Base-by-base conservation (phyloP, 2,113 vertebrate genomes). In the Morone saxatilis region DNA sequence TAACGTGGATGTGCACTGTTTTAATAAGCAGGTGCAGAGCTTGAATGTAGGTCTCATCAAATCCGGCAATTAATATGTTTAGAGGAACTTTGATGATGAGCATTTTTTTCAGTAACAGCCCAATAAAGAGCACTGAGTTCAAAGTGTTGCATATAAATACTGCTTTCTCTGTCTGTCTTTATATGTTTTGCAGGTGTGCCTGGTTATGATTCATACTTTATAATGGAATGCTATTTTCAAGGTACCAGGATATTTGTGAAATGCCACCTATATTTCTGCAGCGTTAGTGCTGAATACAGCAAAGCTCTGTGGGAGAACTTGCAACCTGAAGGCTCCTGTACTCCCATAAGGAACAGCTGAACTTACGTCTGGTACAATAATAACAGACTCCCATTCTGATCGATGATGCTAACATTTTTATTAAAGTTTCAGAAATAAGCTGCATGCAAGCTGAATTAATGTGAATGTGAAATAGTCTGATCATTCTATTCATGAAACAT, bases 1-100 rank as follows among this genome's bases (percentile, higher is more conserved):
- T 87, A 89, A 82, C 71, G 78, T 57, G 78, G 72, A 68, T 79
- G 65, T 87, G 84, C 76, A 66, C 76, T 47, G 80, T 78, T 83
- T 92, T 91, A 91, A 94, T 93, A 93, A 93, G 74, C 91, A 92
- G 81, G 76, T 89, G 80, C 85, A 61, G 59, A 11, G 41, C 78
- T 73, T 69, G 67, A 91, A 91, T 89, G 80, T 79, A 83, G 78
- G 56, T 84, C 78, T 89, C 53, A 83, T 93, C 60, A 92, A 91
- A 92, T 90, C 31, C 63, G 78, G 61, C 75, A 90, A 92, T 92
- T 94, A 92, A 87, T 91, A 81, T 88, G 80, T 93, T 93, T 85
- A 83, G 63, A 83, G 54, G 63, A 87, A 87, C 79, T 82, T 93
- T 87, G 81, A 91, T 85, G 71, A 74, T 38, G 81, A 78, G 40